Evolutionary conservation across 1,140 invertebrate genomes (phyloP).

Genomic region (Cheumatopsyche charites): DNA sequence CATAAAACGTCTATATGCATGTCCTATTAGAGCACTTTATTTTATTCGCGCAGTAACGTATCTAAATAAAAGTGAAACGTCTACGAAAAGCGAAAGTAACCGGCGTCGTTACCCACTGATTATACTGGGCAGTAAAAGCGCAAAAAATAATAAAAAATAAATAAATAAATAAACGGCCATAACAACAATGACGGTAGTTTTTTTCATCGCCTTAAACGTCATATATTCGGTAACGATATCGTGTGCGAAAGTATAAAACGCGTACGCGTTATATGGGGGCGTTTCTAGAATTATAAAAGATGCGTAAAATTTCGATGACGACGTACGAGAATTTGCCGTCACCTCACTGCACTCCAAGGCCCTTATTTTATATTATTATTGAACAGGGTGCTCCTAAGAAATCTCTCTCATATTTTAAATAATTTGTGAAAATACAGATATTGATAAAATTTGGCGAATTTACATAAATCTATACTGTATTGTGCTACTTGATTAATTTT

Average conservation of each 20-base stretch:
- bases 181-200: constrained; percentile 1
- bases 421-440: too few species aligned
- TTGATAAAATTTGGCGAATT: too few species aligned
- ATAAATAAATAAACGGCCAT: background rate
- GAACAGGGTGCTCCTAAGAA: too few species aligned
- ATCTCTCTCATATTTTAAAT: too few species aligned
- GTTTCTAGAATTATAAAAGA: constrained; percentile 21
- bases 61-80: constrained; percentile 13
- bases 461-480: too few species aligned
- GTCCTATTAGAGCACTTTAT: too few species aligned
- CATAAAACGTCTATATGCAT: too few species aligned
- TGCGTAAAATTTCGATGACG: constrained; percentile 17
- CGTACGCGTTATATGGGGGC: constrained; percentile 1
- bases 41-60: constrained; percentile 1
- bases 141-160: constrained; percentile 25
- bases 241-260: too few species aligned
- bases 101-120: constrained; percentile 16
- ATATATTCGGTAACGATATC: too few species aligned
- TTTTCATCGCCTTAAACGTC: constrained; percentile 6
- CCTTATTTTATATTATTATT: constrained; percentile 16
- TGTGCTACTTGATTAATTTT: too few species aligned
- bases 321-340: constrained; percentile 4
- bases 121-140: constrained; percentile 21
- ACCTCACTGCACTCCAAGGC: background rate
- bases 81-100: constrained; percentile 1